A percentile compares a stretch with the other conserved stretches of the same genome.
Evolutionary conservation across 2,797 vertebrate species (phyloP).

Genomic region (Onychomys torridus): DNA sequence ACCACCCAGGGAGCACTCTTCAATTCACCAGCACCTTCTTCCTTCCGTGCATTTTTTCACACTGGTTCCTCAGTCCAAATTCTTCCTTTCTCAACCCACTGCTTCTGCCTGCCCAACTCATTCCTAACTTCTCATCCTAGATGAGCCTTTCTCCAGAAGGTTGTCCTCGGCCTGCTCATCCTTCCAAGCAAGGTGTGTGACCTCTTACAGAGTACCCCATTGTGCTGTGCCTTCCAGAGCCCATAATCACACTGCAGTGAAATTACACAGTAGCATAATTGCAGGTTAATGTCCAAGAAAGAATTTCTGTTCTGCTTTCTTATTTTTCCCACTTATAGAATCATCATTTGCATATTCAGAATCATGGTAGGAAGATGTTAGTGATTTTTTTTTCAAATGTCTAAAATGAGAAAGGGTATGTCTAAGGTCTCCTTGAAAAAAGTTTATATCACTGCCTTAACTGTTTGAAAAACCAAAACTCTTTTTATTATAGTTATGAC

Average conservation of each 20-base stretch:
- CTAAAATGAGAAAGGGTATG: conserved; percentile 21
- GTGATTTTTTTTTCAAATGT: conserved; percentile 9
- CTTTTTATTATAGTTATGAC: not conserved
- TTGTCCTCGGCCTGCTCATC: not conserved
- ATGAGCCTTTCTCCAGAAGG: not conserved
- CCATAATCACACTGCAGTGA: not conserved
- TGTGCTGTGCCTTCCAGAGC: not conserved
- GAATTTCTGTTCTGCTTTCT: not conserved
- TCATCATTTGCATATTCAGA: conserved; percentile 18
- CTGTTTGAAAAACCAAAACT: conserved; percentile 2
- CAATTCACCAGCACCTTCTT: not conserved
- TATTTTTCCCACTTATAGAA: conserved; percentile 21
- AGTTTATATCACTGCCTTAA: not conserved
- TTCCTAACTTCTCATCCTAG: not conserved
- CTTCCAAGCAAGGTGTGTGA: not conserved
- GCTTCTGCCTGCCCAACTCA: too few species aligned
- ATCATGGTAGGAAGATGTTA: conserved; percentile 23
- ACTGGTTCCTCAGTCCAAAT: not conserved
- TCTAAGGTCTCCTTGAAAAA: conserved; percentile 10
- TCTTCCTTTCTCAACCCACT: not conserved
- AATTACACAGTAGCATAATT: not conserved
- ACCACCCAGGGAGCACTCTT: not conserved
- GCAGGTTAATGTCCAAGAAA: conserved; percentile 6
- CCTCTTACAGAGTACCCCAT: not conserved
- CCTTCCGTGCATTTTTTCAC: too few species aligned